Evolutionary conservation across 2,888 invertebrate species (phyloP).

Genomic region (Morpho deidamia): DNA sequence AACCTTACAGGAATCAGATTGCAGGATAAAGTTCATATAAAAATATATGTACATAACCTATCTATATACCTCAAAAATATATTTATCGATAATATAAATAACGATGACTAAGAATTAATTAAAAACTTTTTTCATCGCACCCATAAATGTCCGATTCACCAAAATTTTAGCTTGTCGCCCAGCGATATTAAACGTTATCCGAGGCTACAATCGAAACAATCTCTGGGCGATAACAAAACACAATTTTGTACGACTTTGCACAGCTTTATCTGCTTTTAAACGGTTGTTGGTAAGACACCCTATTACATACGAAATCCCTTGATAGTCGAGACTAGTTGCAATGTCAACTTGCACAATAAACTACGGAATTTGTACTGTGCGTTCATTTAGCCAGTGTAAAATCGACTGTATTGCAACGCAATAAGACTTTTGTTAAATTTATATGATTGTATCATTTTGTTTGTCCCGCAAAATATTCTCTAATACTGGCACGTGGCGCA

Average conservation of each 20-base stretch:
- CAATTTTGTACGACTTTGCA: constrained; percentile 39
- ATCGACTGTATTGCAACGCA: constrained; percentile 20
- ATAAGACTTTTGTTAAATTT: constrained; percentile 17
- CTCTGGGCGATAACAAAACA: constrained; percentile 42
- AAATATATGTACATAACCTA: no score
- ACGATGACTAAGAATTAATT: background rate
- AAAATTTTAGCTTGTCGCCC: background rate
- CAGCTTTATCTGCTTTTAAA: constrained; percentile 52
- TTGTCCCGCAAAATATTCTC: constrained; percentile 41
- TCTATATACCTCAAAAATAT: no score
- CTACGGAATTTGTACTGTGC: constrained; percentile 28
- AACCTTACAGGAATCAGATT: no score
- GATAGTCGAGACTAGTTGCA: constrained; percentile 69
- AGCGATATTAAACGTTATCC: background rate
- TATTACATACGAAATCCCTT: constrained; percentile 68
- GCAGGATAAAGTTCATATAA: no score
- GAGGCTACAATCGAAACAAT: constrained; percentile 41
- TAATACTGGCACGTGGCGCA: constrained; percentile 69
- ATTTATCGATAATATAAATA: no score
- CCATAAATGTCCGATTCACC: background rate
- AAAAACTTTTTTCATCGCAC: no score
- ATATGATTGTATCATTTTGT: constrained; percentile 17
- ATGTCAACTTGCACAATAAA: constrained; percentile 54
- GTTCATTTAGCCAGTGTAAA: constrained; percentile 14
- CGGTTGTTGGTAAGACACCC: constrained; percentile 53